Conservation (phyloP, 2,888 invertebrate genomes). For the Drosophila buzzatii region DNA sequence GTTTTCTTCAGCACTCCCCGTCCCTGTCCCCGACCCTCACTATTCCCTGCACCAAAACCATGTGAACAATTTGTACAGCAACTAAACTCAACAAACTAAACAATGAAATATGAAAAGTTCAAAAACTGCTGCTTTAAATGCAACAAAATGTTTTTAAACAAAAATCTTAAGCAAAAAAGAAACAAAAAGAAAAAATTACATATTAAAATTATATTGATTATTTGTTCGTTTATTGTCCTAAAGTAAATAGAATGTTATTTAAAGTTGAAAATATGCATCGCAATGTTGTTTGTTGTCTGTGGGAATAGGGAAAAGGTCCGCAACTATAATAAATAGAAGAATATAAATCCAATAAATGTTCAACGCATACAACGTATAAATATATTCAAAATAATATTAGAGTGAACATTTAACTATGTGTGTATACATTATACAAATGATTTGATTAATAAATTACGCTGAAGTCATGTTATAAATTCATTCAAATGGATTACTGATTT, state of each 20-base stretch:
- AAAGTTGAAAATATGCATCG: conserved; percentile 46
- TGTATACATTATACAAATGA: conserved; percentile 61
- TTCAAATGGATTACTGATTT: not conserved
- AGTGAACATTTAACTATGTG: conserved; percentile 45
- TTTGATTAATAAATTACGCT: conserved; percentile 61
- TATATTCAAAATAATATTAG: conserved; percentile 57
- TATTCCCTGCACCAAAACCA: conserved; percentile 59
- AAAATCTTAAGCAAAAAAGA: conserved; percentile 26
- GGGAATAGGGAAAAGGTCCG: conserved; percentile 15
- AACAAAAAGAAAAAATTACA: conserved; percentile 27
- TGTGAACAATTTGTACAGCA: conserved; percentile 75
- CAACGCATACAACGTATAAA: conserved; percentile 50
- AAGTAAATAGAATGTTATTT: conserved; percentile 60
- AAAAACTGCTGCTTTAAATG: conserved; percentile 66
- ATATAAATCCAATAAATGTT: conserved; percentile 58
- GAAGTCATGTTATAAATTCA: conserved; percentile 57
- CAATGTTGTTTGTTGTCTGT: conserved; percentile 54
- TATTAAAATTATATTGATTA: conserved; percentile 47
- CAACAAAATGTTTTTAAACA: conserved; percentile 55
- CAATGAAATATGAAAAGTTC: conserved; percentile 71
- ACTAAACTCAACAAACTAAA: conserved; percentile 55
- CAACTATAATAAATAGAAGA: conserved; percentile 25
- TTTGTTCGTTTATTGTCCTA: conserved; percentile 59
- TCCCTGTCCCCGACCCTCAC: conserved; percentile 12
- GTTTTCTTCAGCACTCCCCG: conserved; percentile 36